phyloP scores from a whole-genome alignment of 2,888 invertebrate genomes.

The Coenonympha arcania region DNA sequence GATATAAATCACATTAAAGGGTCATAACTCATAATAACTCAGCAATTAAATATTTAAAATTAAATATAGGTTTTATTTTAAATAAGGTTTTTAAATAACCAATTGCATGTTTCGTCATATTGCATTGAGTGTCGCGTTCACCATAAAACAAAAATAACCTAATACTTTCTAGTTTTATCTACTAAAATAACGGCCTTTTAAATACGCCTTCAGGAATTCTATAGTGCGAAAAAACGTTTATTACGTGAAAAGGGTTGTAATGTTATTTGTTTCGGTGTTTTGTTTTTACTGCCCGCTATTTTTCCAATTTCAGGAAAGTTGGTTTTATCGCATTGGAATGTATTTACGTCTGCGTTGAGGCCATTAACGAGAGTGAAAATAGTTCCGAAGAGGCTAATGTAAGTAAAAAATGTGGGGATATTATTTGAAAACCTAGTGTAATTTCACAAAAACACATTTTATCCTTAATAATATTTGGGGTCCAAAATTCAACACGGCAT shows the following conservation, averaged over 20 bases:
- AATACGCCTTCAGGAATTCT: background rate
- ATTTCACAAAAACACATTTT: too few species aligned
- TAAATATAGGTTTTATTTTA: too few species aligned
- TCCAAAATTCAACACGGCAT: too few species aligned
- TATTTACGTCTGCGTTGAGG: background rate
- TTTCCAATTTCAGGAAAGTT: conserved; percentile 7
- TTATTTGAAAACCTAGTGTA: background rate
- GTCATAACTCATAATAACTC: too few species aligned
- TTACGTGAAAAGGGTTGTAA: conserved; percentile 3
- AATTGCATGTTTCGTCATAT: too few species aligned
- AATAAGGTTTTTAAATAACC: too few species aligned
- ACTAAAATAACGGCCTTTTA: background rate
- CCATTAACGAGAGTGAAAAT: conserved; percentile 4
- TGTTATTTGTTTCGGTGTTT: conserved; percentile 7
- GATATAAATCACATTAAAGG: too few species aligned
- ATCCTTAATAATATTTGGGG: too few species aligned
- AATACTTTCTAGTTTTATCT: too few species aligned
- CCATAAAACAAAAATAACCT: too few species aligned
- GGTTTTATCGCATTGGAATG: conserved; percentile 2
- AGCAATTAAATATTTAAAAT: too few species aligned
- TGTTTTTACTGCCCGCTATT: conserved; percentile 2
- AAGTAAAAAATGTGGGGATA: background rate
- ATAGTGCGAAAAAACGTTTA: background rate
- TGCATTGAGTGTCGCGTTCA: too few species aligned
- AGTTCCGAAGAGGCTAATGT: conserved; percentile 1